Base-by-base conservation (phyloP, 1,140 invertebrate species). In the Dysdera silvatica region DNA sequence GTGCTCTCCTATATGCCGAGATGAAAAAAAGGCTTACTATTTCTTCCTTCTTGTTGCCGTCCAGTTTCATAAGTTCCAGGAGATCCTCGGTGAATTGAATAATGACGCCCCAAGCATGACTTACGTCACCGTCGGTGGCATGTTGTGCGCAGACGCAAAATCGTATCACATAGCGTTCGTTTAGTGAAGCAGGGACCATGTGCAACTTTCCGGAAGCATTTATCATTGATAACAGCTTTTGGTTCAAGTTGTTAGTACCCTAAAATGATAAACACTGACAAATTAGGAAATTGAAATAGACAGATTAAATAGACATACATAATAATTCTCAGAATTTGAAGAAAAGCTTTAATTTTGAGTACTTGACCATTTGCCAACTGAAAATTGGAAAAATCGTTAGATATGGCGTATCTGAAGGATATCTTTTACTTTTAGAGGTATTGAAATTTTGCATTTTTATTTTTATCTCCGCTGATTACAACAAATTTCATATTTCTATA, bases 191-290 rank as follows among this genome's bases (percentile, higher is more conserved):
- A 0, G 95, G 95, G 3, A 98, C 92, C 94, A 98, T 98, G 74
- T 98, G 95, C 52, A 99, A 78, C 74, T 91, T 91, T 7, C 95
- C 95, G 5, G 92, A 95, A 54, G 89, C 93, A 72, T 99, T 99
- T 64, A 99, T 95, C 49, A 84, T 84, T 52, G 91, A 91, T 53
- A 99, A 77, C 3, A 99, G 78, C 73, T 92, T 94, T 76, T 98
- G 91, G 75, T 98, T 99, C 16, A 96, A 72, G 69, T 88, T 86
- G 72, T 98, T 91, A 10, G 84, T 82, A 28, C 92, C 93, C 75
- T 88, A 82, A 26, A 68, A 61, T 20, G 18, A 32, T 32, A 37
- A 3, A 60, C n/a, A 16, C 18, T 49, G 3, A 28, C n/a, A 43
- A 33, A 54, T 26, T 24, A 31, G 45, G 35, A 8, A 40, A 18